These are phyloP conservation scores for Cyclopterus lumpus DNA, from an alignment of 2,797 vertebrate genomes.

Conservation along the genomic window DNA sequence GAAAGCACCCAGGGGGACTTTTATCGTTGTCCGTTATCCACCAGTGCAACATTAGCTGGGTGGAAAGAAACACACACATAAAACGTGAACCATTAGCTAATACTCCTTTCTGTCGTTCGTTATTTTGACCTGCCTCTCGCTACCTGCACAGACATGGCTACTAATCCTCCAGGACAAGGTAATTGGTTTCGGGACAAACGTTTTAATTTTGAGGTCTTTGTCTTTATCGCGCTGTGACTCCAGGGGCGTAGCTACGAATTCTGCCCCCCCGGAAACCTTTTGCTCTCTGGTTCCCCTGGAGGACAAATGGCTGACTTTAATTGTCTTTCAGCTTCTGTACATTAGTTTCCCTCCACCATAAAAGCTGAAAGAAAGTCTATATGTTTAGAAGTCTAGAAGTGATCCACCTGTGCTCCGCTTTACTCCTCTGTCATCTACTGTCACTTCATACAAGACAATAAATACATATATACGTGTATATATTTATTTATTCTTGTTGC, in stretches of 20 bases:
- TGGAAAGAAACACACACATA: constrained; percentile 22
- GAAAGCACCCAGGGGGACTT: not conserved
- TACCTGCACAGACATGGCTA: constrained; percentile 82
- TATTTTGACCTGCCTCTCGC: not conserved
- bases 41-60: constrained; percentile 14
- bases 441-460: no score
- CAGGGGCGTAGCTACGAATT: constrained; percentile 23
- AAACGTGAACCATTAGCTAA: not conserved
- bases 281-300: not conserved
- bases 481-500: not conserved
- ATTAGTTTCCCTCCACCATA: not conserved
- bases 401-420: no score
- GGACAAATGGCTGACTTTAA: not conserved
- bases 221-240: not conserved
- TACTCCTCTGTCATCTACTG: no score
- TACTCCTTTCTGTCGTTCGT: not conserved
- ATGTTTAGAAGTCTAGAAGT: not conserved
- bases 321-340: not conserved
- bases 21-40: not conserved
- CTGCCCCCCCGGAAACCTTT: not conserved
- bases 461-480: not conserved
- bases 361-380: not conserved
- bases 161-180: constrained; percentile 92
- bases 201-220: not conserved
- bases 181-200: not conserved